phyloP scores from a whole-genome alignment of 2,888 invertebrate genomes.

The Aleiodes alternator region DNA sequence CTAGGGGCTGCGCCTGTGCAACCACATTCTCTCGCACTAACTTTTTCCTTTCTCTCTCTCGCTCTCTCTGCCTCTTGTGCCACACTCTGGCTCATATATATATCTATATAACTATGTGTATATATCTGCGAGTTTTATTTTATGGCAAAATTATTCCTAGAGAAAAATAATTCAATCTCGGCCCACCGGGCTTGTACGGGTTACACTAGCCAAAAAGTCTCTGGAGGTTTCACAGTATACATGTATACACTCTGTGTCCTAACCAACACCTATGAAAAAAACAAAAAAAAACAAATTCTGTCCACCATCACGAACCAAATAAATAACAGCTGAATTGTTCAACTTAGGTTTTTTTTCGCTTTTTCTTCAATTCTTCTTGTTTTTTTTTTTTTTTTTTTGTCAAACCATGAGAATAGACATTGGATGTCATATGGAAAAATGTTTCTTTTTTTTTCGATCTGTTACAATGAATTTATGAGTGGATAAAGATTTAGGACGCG shows the following conservation, averaged over 20 bases:
- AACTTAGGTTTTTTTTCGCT: slow-evolving; percentile 7
- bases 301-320: background rate
- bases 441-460: no score
- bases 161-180: slow-evolving; percentile 72
- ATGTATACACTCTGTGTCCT: slow-evolving; percentile 27
- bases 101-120: slow-evolving; percentile 24
- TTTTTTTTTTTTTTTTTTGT: slow-evolving; percentile 9
- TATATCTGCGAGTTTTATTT: slow-evolving; percentile 64
- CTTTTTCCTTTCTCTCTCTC: slow-evolving; percentile 30
- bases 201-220: slow-evolving; percentile 53
- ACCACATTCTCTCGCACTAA: slow-evolving; percentile 46
- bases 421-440: no score
- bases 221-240: slow-evolving; percentile 4
- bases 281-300: slow-evolving; percentile 7
- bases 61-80: slow-evolving; percentile 8
- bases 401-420: no score
- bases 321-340: slow-evolving; percentile 22
- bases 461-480: no score
- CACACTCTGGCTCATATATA: slow-evolving; percentile 16
- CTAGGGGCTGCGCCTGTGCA: slow-evolving; percentile 50
- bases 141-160: slow-evolving; percentile 69
- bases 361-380: background rate
- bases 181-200: slow-evolving; percentile 52
- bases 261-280: slow-evolving; percentile 1
- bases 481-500: no score